Percentiles rank a stretch among this genome's conserved stretches.
These are phyloP conservation scores for Pseudoatta argentina DNA, from an alignment of 1,140 invertebrate genomes.

Conservation along the genomic window DNA sequence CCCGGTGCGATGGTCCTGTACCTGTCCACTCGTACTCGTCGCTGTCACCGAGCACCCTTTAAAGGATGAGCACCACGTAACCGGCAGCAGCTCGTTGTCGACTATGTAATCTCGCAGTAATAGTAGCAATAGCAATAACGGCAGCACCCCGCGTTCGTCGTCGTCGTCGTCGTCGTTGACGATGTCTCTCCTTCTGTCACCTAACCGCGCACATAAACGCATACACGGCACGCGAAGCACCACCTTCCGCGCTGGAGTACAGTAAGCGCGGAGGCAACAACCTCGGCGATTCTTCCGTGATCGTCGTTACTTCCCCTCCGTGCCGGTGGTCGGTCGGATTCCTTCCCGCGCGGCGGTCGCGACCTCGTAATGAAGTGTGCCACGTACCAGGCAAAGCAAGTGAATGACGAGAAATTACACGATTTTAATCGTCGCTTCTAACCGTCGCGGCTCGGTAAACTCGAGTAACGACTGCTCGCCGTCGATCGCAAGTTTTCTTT, in stretches of 20 bases:
- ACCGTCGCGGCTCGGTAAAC: conserved; percentile 39
- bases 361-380: conserved; percentile 34
- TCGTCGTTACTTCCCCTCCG: conserved; percentile 27
- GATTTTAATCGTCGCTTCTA: not conserved
- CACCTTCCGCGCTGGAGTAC: conserved; percentile 47
- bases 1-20: not conserved
- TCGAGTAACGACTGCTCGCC: conserved; percentile 54
- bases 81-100: conserved; percentile 13
- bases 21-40: not conserved
- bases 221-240: conserved; percentile 1
- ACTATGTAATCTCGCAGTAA: not conserved
- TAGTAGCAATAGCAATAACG: not conserved
- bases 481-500: conserved; percentile 59
- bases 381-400: not conserved
- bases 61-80: not conserved
- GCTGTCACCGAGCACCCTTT: conserved; percentile 20
- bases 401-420: not conserved
- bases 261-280: conserved; percentile 41
- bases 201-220: conserved; percentile 72
- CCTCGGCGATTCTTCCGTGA: conserved; percentile 38
- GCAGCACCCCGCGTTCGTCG: not conserved
- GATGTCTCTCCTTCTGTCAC: conserved; percentile 66
- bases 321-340: not conserved
- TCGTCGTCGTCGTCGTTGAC: not conserved
- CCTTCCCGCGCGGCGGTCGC: not conserved